Base-by-base conservation (phyloP, 2,113 vertebrate genomes). In the Rhinoderma darwinii region DNA sequence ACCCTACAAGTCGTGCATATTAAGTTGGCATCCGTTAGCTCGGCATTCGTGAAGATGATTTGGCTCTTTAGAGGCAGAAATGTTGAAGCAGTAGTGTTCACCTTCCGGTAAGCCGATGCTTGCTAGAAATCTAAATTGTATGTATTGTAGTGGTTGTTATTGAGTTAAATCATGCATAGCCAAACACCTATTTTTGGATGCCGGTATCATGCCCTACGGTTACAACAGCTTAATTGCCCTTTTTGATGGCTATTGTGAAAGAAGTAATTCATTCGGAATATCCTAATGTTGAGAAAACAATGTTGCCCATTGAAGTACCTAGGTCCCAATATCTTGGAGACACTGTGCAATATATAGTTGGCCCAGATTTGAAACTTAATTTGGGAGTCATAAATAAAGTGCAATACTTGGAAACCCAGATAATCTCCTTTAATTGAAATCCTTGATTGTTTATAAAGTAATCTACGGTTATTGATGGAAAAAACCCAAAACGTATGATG, bases 181-280 rank as follows among this genome's bases (percentile, higher is more conserved):
- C 30, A 54, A 76, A 76, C 54, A 66, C 54, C 37, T 27, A 18
- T 18, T 81, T 63, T 66, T 82, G n/a, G 63, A 9, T 32, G 39
- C 9, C 41, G 39, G 56, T 82, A 82, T 82, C 79, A 25, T 82
- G 59, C 56, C 79, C 37, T 44, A 5, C 12, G 79, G 79, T 44
- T 44, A 82, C 0, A 61, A n/a, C 79, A 20, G 79, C 12, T 66
- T 61, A 61, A 61, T 81, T 59, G 20, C 37, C 43, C 14, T 61
- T 43, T 7, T 81, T 81, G 14, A 63, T 43, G 78, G 56, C 25
- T 66, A 18, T 82, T 82, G 56, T 63, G 56, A 63, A 81, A 81
- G 78, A n/a, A 44, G 35, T 18, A 18, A n/a, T 59, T 44, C 3
- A 44, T 66, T 0, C 35, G 12, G 22, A 32, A 5, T 27, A 78